Percentiles rank a stretch among this genome's conserved stretches.
Conservation (phyloP, 2,113 vertebrate species). For the Pantherophis guttatus region DNA sequence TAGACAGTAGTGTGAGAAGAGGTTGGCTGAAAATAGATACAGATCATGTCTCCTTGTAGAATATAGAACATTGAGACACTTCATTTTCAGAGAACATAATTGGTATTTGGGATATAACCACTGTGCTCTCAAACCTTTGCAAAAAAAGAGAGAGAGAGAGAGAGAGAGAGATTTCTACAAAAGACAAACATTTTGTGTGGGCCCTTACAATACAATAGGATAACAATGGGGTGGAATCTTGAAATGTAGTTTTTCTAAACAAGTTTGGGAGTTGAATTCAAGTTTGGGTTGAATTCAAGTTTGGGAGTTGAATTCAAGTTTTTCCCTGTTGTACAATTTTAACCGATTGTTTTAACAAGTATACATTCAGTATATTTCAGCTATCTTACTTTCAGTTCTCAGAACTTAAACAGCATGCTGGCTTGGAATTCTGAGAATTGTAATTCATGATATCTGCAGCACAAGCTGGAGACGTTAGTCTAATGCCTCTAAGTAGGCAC, state of each 20-base stretch:
- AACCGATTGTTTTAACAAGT: background rate
- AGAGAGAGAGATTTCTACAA: slow-evolving; percentile 18
- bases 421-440: background rate
- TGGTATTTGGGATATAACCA: slow-evolving; percentile 53
- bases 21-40: slow-evolving; percentile 72
- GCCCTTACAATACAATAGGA: background rate
- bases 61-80: slow-evolving; percentile 70
- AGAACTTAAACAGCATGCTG: background rate
- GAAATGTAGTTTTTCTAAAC: background rate
- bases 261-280: background rate
- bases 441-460: background rate
- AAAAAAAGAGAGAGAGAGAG: slow-evolving; percentile 8
- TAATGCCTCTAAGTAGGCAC: background rate
- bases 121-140: slow-evolving; percentile 62
- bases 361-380: background rate
- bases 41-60: slow-evolving; percentile 72
- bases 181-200: slow-evolving; percentile 2
- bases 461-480: background rate
- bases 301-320: background rate
- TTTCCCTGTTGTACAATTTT: background rate
- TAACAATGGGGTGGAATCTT: background rate
- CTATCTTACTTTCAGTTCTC: background rate
- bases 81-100: slow-evolving; percentile 69
- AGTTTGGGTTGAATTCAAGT: background rate
- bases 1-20: slow-evolving; percentile 71